Evolutionary conservation across 1,140 invertebrate genomes (phyloP).

Genomic region (Fopius arisanus): DNA sequence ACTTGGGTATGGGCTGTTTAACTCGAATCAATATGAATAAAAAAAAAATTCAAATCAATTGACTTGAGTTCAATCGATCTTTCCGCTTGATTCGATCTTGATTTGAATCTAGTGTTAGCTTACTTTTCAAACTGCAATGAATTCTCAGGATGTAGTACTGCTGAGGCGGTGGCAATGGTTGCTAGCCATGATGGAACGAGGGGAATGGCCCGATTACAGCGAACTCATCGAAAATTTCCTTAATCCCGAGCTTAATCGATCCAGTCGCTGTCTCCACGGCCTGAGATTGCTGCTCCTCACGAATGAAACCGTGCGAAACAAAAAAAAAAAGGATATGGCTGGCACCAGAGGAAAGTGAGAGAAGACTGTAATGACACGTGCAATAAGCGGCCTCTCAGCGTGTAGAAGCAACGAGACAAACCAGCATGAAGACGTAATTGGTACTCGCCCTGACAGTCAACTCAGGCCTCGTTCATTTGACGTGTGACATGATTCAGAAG

Average conservation of each 20-base stretch:
- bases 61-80: too few relatives aligned
- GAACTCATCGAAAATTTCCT: constrained; percentile 20
- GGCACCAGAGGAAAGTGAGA: neutral
- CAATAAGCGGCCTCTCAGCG: neutral
- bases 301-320: neutral
- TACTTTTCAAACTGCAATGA: too few relatives aligned
- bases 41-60: too few relatives aligned
- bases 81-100: too few relatives aligned
- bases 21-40: too few relatives aligned
- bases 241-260: constrained; percentile 21
- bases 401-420: neutral
- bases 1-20: too few relatives aligned
- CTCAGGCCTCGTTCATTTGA: constrained; percentile 50
- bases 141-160: too few relatives aligned
- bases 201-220: constrained; percentile 12
- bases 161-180: too few relatives aligned
- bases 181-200: neutral
- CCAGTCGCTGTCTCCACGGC: neutral
- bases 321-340: neutral
- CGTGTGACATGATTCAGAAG: constrained; percentile 63
- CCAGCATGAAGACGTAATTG: constrained; percentile 23
- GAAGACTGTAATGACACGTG: neutral
- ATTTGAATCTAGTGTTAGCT: too few relatives aligned
- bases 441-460: constrained; percentile 20
- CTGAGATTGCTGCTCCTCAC: neutral